Conservation (phyloP, 2,113 vertebrate genomes). For the Mirounga angustirostris region DNA sequence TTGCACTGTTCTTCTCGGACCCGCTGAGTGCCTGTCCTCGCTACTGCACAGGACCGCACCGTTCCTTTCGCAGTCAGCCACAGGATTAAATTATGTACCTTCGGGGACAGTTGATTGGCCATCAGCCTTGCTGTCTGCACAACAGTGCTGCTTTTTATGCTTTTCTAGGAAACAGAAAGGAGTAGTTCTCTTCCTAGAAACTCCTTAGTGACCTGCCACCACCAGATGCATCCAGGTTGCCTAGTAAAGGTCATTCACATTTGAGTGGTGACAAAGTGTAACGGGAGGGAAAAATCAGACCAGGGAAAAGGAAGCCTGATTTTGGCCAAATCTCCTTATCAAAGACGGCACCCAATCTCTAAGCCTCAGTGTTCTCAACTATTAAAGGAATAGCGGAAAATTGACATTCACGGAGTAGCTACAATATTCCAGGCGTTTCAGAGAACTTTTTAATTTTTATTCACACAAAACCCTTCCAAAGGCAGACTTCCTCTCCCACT, state of each 20-base stretch:
- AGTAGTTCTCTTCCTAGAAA: conserved; percentile 1
- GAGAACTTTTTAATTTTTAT: background rate
- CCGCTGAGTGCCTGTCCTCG: background rate
- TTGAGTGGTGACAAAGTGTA: background rate
- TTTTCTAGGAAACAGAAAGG: conserved; percentile 48
- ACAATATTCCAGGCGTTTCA: background rate
- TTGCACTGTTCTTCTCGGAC: background rate
- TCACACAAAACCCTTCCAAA: background rate
- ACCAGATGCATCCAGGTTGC: background rate
- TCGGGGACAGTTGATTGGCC: background rate
- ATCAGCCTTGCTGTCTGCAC: background rate
- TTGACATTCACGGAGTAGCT: background rate
- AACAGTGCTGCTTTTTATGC: background rate
- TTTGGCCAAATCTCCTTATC: background rate
- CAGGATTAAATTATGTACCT: background rate
- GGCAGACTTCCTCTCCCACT: background rate
- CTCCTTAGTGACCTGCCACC: background rate
- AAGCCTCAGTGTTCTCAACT: background rate
- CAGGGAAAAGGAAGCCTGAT: background rate
- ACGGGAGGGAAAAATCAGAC: background rate
- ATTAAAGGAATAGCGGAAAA: background rate
- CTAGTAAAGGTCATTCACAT: background rate
- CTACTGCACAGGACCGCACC: background rate
- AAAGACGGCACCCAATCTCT: background rate
- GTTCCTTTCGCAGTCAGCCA: background rate